These are phyloP conservation scores for Periphyllus acericola DNA, from an alignment of 2,888 invertebrate genomes.

Conservation along the genomic window DNA sequence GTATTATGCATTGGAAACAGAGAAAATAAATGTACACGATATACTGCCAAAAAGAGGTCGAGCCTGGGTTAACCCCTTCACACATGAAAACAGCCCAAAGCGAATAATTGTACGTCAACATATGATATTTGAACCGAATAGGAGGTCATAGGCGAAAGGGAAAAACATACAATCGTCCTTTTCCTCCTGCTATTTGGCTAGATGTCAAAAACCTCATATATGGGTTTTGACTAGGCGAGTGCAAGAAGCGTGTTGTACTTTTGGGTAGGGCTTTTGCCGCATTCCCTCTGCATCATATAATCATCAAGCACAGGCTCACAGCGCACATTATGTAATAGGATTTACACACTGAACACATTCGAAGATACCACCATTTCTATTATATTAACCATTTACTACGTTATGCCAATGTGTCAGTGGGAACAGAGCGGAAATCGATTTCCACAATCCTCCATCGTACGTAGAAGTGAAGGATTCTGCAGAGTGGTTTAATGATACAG, in stretches of 20 bases:
- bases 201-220: slow-evolving; percentile 39
- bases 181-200: slow-evolving; percentile 47
- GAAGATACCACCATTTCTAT: not conserved
- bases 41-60: slow-evolving; percentile 21
- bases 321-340: slow-evolving; percentile 18
- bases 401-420: not conserved
- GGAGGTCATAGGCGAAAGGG: no score
- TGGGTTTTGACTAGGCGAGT: not conserved
- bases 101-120: slow-evolving; percentile 21
- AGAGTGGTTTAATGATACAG: not conserved
- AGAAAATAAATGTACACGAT: slow-evolving; percentile 29
- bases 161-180: slow-evolving; percentile 17
- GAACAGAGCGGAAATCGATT: slow-evolving; percentile 10
- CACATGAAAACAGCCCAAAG: slow-evolving; percentile 19
- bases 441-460: not conserved
- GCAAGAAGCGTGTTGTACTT: not conserved
- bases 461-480: not conserved
- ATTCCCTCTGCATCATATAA: slow-evolving; percentile 33
- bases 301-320: slow-evolving; percentile 8
- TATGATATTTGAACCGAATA: slow-evolving; percentile 19
- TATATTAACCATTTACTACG: not conserved
- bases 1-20: not conserved
- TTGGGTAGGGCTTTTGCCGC: slow-evolving; percentile 29
- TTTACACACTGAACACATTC: not conserved
- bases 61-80: slow-evolving; percentile 14